Conservation (phyloP, 2,113 vertebrate species). For the Nibea coibor region DNA sequence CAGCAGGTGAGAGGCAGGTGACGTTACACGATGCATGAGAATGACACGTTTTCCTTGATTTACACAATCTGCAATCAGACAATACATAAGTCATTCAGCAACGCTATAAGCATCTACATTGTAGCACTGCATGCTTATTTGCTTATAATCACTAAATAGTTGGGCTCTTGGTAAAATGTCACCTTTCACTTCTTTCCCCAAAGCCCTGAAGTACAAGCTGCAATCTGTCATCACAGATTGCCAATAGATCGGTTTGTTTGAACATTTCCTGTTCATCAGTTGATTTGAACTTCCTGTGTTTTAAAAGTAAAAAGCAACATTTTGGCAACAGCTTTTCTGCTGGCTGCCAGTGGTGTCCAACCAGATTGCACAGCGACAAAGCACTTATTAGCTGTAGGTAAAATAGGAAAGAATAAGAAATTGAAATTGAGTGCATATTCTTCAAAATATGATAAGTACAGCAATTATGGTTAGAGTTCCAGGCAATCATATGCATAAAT, state of each 20-base stretch:
- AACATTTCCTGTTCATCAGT: neutral
- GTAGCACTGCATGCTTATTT: neutral
- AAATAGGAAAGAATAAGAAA: slow-evolving; percentile 1
- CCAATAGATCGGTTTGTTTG: neutral
- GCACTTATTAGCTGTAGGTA: slow-evolving; percentile 5
- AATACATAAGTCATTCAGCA: neutral
- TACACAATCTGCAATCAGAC: no score
- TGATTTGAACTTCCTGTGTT: slow-evolving; percentile 12
- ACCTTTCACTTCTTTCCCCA: neutral
- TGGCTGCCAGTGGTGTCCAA: neutral
- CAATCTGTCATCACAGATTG: neutral
- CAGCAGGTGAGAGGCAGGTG: neutral
- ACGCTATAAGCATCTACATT: no score
- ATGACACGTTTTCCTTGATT: slow-evolving; percentile 3
- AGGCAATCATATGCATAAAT: slow-evolving; percentile 1
- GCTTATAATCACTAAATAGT: neutral
- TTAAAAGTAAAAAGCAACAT: slow-evolving; percentile 24
- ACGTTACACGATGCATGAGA: neutral
- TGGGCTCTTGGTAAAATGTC: neutral
- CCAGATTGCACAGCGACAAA: neutral
- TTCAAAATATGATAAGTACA: slow-evolving; percentile 3
- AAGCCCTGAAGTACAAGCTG: neutral
- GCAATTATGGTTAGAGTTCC: slow-evolving; percentile 20
- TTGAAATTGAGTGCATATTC: neutral
- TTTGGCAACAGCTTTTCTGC: slow-evolving; percentile 7